Evolutionary conservation across 2,797 vertebrate genomes (phyloP), one percentile per base, ranked within the genome.

Genomic region (Lepidocolaptes lacrymiger): DNA sequence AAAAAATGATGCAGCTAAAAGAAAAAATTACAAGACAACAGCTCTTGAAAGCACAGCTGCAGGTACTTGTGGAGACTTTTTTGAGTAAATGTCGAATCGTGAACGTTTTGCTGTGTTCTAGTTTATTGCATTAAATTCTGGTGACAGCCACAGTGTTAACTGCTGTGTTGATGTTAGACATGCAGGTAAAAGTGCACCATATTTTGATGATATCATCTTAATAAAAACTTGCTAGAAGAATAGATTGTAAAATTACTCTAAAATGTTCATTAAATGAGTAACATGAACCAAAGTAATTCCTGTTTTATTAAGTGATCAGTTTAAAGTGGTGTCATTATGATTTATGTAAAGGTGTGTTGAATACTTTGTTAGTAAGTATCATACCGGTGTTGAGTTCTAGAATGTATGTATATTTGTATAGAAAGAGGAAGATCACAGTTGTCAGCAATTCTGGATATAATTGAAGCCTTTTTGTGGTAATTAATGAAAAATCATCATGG

Each of bases 1-100:
- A 99, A 97, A 99, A 98, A 97, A 99, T 99, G 97, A 98, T 99
- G 98, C 98, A 97, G 30, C 98, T 99, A 44, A 99, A 99, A 97
- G 98, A 98, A 59, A 98, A 98, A 87, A 98, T 99, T 93, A 99
- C 99, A 81, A 95, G 97, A 67, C 98, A 98, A 55, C 98, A 99
- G 77, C 96, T 99, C 46, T 98, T 98, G 90, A 99, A 98, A 97
- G 99, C 99, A 59, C 98, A 99, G 55, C 85, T 97, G 49, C 98
- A 98, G 98, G 98, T 98, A 98, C 74, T 83, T 83, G 9, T 80
- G 83, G 58, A 68, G 39, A 32, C 22, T 55, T 73, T 27, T 9
- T 56, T 4, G 37, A 62, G 39, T 79, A 52, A 46, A 78, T 46
- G 23, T 46, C 3, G 1, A 62, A 59, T 83, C 39, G 52, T 55